Percentiles rank a stretch among this genome's conserved stretches.
These are phyloP conservation scores for Typhlichthys subterraneus DNA, from an alignment of 2,797 vertebrate genomes.

Conservation along the genomic window DNA sequence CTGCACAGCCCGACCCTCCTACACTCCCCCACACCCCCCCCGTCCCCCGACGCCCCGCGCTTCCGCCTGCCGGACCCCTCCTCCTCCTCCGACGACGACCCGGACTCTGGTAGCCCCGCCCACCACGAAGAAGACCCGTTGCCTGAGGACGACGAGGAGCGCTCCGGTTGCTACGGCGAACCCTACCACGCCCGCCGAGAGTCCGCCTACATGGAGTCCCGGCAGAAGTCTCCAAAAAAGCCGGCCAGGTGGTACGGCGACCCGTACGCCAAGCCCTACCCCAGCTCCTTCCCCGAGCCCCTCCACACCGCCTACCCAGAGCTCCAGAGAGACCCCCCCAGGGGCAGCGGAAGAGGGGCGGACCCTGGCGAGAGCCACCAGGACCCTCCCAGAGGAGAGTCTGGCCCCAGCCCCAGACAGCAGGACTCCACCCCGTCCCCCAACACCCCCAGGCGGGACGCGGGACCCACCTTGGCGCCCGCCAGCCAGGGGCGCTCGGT, in stretches of 20 bases:
- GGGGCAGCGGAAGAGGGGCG: constrained; percentile 24
- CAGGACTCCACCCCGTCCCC: constrained; percentile 74
- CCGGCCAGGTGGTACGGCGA: constrained; percentile 40
- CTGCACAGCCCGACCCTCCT: constrained; percentile 72
- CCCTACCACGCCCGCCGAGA: constrained; percentile 90
- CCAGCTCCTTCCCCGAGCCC: constrained; percentile 60
- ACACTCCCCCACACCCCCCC: constrained; percentile 69
- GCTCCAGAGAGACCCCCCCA: constrained; percentile 42
- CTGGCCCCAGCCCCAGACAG: constrained; percentile 66
- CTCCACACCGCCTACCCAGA: constrained; percentile 58
- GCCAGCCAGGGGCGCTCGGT: constrained; percentile 72
- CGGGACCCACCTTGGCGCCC: constrained; percentile 42
- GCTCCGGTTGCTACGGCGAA: constrained; percentile 62
- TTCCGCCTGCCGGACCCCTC: constrained; percentile 70
- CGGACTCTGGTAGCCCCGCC: constrained; percentile 55
- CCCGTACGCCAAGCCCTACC: constrained; percentile 51
- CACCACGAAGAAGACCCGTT: constrained; percentile 44
- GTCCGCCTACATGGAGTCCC: constrained; percentile 66
- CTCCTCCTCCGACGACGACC: constrained; percentile 60
- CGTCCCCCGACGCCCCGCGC: constrained; percentile 62
- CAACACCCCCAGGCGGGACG: constrained; percentile 40
- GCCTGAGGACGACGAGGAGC: constrained; percentile 62
- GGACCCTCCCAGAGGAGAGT: constrained; percentile 42
- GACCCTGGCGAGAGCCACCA: constrained; percentile 39
- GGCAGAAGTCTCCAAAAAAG: constrained; percentile 61